Conservation (phyloP, 2,797 vertebrate species). For the Sebastes trivittatus region DNA sequence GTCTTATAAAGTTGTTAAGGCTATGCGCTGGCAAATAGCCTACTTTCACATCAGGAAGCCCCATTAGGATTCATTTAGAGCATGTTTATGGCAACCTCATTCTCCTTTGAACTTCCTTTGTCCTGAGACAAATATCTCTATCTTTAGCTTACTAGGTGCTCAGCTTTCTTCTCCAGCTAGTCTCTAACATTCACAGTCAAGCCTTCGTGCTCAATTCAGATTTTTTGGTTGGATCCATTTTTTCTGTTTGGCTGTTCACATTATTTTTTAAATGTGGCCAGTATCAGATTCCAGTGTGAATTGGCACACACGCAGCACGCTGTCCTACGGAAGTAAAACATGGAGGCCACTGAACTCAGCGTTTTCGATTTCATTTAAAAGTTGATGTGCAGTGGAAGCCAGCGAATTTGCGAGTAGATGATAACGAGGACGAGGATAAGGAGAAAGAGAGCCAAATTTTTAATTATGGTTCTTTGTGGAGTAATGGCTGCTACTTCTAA, state of each 20-base stretch:
- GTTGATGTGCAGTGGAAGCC: not conserved
- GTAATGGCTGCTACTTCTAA: not conserved
- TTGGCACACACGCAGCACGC: too few species aligned
- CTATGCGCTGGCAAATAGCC: not conserved
- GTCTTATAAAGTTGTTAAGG: not conserved
- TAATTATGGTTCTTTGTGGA: not conserved
- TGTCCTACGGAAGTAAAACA: not conserved
- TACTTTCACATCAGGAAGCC: not conserved
- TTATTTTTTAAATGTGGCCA: too few species aligned
- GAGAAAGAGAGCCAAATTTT: not conserved
- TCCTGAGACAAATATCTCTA: not conserved
- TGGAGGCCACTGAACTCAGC: not conserved
- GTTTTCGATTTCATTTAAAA: not conserved
- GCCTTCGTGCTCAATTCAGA: too few species aligned
- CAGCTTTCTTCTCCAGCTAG: not conserved
- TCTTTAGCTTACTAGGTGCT: not conserved
- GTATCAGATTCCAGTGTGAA: too few species aligned
- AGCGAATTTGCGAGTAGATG: not conserved
- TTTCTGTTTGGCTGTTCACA: too few species aligned
- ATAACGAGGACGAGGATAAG: not conserved
- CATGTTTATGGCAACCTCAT: not conserved
- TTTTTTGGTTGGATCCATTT: too few species aligned
- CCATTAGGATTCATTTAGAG: not conserved
- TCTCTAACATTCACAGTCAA: not conserved
- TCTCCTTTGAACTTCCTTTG: not conserved